Base-by-base conservation (phyloP, 2,113 vertebrate genomes). In the Ciconia maguari region DNA sequence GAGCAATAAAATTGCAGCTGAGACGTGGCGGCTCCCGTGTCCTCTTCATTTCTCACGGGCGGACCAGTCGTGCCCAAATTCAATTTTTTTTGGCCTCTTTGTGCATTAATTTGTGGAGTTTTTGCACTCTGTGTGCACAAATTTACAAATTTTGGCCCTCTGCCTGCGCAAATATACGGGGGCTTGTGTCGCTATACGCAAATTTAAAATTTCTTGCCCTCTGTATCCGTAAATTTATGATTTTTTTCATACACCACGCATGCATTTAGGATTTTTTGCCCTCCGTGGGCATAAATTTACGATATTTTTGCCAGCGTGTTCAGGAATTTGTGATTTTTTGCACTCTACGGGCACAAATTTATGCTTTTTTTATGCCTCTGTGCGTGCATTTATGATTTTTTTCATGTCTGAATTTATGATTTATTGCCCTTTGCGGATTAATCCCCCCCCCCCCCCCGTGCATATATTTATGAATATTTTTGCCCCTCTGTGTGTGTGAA, bases 71-170 rank as follows among this genome's bases (percentile, higher is more conserved):
- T n/a, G n/a, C n/a, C n/a, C n/a, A 0, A 52, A 79, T 16, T 41
- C 9, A 7, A 7, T 2, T 2, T 22, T 29, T 48, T 36, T 30
- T 8, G 4, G 6, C 14, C 30, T 32, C 11, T 61, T 30, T 16
- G 44, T 25, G 27, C n/a, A 14, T 3, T 7, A 10, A 61, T 38
- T 61, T 18, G 9, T 1, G 4, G 11, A 2, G 6, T 48, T 30
- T 49, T 22, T 15, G 34, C n/a, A 5, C 5, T 34, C 15, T 3
- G 0, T 3, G 4, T 20, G 17, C 16, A 8, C 3, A 4, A 68
- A 30, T 46, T 81, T 15, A 13, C 13, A 2, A 12, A 6, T 38
- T 64, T 38, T 30, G 3, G 11, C 15, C 29, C 29, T 26, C 38
- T 13, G 21, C 51, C 2, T 3, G 3, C 29, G 18, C 11, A 42